Evolutionary conservation across 2,888 invertebrate species (phyloP), one percentile per base, ranked within the genome.

Genomic region (Rotaria magnacalcarata): DNA sequence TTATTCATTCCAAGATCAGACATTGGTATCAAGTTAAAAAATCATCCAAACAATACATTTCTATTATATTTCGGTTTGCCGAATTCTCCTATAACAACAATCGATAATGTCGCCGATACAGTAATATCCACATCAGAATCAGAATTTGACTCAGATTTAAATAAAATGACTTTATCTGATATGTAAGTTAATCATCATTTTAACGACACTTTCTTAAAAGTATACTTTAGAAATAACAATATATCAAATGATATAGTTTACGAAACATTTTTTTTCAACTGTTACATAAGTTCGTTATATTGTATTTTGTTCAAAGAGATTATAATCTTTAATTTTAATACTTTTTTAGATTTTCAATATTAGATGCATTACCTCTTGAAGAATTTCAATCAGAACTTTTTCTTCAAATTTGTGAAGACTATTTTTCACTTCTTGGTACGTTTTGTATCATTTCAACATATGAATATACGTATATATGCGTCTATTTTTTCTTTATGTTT

Each of bases 371-470:
- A 67, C 27, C 67, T 34, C 34, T 67, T 34, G 67, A 84, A 54
- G 74, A 84, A 21, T 34, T 86, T 74, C 86, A 50, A 21, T 43
- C 86, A 5, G 74, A 86, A 43, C 50, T 43, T 47, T 86, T 86
- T 74, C 56, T 86, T 41, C 41, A 74, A 24, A 75, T 74, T 47
- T 86, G 86, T 58, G 84, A 84, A 54, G 86, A 86, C 50, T 41
- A 84, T 41, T 86, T 86, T 47, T 84, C 75, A n/a, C 34, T 67
- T 16, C 34, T 67, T 5, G 67, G 67, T 67, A 16, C 5, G 34
- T 67, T 67, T 34, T 16, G 2, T 67, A 67, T 34, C 16, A 67
- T 41, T 67, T 34, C 16, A 67, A 34, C 2, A 52, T 47, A 21
- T 34, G 27, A 3, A 21, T 52, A 52, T 52, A 52, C 16, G 5